Evolutionary conservation across 2,113 vertebrate genomes (phyloP), one percentile per base, ranked within the genome.

Genomic region (Tachuris rubrigastra): DNA sequence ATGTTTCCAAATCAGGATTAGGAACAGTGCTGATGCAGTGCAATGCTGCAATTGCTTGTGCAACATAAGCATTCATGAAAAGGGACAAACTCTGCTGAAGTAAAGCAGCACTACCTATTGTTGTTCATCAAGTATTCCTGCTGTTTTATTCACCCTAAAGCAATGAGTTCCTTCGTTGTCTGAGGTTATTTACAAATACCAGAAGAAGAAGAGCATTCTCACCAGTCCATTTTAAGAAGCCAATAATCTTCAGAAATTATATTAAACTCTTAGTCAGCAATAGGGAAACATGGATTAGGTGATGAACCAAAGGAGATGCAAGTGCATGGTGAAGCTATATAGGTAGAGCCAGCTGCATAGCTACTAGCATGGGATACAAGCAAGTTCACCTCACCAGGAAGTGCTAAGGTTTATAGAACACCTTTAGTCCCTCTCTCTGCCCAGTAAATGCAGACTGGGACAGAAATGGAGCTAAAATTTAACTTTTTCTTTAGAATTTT

Each of bases 21-120:
- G 91, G 95, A 96, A 95, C 94, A 96, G 91, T 96, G 96, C 96
- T 96, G 96, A 96, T 95, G 93, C 91, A 91, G 91, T 85, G 90
- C 91, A 95, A 77, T 88, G 87, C 96, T 93, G 94, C 74, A 95
- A 71, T 77, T 80, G 85, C 93, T 96, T 89, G 87, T 96, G 95
- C 93, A 89, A 90, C 76, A 66, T 92, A 94, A 96, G 95, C 96
- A 89, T 85, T 96, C 41, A 33, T 73, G 66, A 55, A 87, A 73
- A 90, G 86, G 80, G 85, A n/a, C 73, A 73, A 81, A 56, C 41
- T 44, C 75, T 50, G 41, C 86, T 92, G 82, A 81, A 94, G 76
- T 68, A 65, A 86, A 90, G 95, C 27, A 81, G 88, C 33, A 6
- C 20, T 71, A 87, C 65, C 90, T 90, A 31, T 24, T 65, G 59